Base-by-base conservation (phyloP, 2,888 invertebrate species). In the Drosophila hawaiiensis region DNA sequence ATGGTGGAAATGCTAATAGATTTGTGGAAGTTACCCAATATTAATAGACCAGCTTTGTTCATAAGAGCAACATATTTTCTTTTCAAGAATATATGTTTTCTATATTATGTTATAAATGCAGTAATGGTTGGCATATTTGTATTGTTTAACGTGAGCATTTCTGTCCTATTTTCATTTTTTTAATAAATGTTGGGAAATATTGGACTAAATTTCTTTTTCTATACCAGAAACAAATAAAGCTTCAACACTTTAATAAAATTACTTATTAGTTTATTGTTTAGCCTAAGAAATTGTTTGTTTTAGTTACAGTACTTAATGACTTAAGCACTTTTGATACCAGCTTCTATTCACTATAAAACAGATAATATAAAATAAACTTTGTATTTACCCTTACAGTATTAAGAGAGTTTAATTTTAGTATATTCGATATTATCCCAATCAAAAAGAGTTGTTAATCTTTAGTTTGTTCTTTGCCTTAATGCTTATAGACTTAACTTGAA, bases 1-100 rank as follows among this genome's bases (percentile, higher is more conserved):
- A 35, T 58, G 50, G 16, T 54, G 65, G 35, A 60, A 68, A 68
- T 65, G 59, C 33, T 35, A 31, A 47, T 25, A 64, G 62, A 73
- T 33, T 56, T 39, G 59, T 43, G 22, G 9, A 59, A 39, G 62
- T 43, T 52, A 37, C 12, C 5, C 33, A 22, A 49, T 43, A 66
- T 65, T 68, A 69, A 66, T 73, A 69, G 55, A 47, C 54, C 29
- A 9, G 33, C 43, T 54, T 64, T 68, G 3, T 7, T 28, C 29
- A 29, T 28, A 62, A 31, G 49, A 25, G 10, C 28, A 19, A 47
- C 4, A n/a, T 28, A 47, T 37, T 58, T 54, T 37, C 22, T 29
- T 39, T 29, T 63, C 14, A 31, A 7, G 22, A 25, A 9, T 37
- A 19, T 54, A 54, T 10, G 9, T 50, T 50, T 12, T 19, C 22